A percentile compares a stretch with the other conserved stretches of the same genome.
These are phyloP conservation scores for Tychaedon coryphoeus DNA, from an alignment of 2,113 vertebrate species.

Conservation along the genomic window DNA sequence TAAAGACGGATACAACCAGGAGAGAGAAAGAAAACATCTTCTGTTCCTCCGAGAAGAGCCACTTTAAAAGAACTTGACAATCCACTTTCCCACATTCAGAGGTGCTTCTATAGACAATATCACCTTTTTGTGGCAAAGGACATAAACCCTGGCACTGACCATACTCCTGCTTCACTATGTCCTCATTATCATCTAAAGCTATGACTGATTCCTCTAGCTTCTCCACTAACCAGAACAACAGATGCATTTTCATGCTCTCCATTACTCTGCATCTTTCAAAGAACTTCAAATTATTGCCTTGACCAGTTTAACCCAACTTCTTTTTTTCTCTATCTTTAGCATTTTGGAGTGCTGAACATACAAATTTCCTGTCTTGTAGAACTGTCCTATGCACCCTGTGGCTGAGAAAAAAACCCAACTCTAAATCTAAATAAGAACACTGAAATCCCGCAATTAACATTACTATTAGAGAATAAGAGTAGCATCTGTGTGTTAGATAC, in stretches of 20 bases:
- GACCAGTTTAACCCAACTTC: not conserved
- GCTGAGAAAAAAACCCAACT: not conserved
- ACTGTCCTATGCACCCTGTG: not conserved
- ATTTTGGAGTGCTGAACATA: not conserved
- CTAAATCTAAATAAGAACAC: not conserved
- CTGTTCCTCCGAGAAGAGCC: not conserved
- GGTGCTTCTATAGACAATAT: not conserved
- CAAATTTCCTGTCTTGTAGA: not conserved
- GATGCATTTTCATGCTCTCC: not conserved
- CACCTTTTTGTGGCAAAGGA: not conserved
- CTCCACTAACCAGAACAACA: not conserved
- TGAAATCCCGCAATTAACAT: slow-evolving; percentile 12
- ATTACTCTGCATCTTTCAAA: not conserved
- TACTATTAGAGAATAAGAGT: not conserved
- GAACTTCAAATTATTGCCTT: not conserved
- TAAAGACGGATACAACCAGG: not conserved
- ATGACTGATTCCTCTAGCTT: not conserved
- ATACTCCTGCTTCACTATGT: not conserved
- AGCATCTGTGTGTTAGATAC: not conserved
- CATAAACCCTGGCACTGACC: not conserved
- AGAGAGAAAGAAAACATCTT: slow-evolving; percentile 29
- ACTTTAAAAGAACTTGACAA: not conserved
- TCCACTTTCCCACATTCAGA: not conserved
- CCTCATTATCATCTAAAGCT: not conserved
- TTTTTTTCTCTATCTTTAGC: not conserved